A percentile compares a stretch with the other conserved stretches of the same genome.
phyloP scores from a whole-genome alignment of 2,888 invertebrate genomes.

The Neria commutata region DNA sequence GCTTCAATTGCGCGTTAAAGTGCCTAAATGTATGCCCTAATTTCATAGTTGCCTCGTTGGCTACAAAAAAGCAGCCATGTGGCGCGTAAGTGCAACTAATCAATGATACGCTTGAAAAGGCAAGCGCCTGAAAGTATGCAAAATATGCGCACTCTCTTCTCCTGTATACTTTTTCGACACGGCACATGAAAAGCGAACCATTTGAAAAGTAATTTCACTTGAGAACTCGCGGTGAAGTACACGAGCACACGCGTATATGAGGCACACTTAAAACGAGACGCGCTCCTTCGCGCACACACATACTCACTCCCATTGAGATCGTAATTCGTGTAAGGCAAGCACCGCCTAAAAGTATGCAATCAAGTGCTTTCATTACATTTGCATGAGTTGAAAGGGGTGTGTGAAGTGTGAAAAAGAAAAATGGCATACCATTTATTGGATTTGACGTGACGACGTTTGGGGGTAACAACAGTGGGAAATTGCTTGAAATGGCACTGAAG shows the following conservation, averaged over 20 bases:
- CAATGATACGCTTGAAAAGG: neutral
- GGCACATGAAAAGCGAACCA: neutral
- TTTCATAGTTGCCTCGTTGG: too few species aligned
- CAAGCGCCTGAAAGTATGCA: neutral
- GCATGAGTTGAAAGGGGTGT: constrained; percentile 13
- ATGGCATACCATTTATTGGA: constrained; percentile 26
- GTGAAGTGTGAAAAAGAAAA: constrained; percentile 18
- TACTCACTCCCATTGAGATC: constrained; percentile 11
- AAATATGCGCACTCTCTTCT: neutral
- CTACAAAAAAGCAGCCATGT: too few species aligned
- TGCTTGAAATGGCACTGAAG: too few species aligned
- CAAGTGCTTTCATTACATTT: constrained; percentile 17
- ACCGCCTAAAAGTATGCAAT: constrained; percentile 32
- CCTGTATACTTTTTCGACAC: neutral
- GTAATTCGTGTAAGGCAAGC: constrained; percentile 15
- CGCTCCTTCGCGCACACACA: neutral
- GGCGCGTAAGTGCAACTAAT: too few species aligned
- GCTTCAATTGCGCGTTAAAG: too few species aligned
- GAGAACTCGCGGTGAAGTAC: neutral
- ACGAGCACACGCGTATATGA: neutral
- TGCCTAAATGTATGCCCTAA: too few species aligned
- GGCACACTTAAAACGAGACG: constrained; percentile 5
- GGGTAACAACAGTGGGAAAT: too few species aligned
- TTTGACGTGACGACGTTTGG: too few species aligned
- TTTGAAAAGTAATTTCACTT: neutral